Percentiles rank a stretch among this genome's conserved stretches.
Conservation (phyloP, 2,888 invertebrate genomes). For the Sinelater perroti region DNA sequence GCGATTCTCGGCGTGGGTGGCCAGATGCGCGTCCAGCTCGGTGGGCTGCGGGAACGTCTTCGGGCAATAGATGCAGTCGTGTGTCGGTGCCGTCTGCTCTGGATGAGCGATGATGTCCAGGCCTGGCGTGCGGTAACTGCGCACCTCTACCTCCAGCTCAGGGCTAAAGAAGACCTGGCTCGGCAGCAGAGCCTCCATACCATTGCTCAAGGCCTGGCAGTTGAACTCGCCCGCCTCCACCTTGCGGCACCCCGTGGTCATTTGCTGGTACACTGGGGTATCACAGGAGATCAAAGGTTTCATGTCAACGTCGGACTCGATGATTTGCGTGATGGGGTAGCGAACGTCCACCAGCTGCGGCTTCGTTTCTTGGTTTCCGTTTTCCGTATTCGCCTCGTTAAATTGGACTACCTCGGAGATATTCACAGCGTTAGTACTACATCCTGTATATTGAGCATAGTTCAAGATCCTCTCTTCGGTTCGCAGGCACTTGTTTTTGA, state of each 20-base stretch:
- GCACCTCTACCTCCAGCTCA: conserved; percentile 28
- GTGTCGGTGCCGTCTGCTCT: not conserved
- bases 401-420: conserved; percentile 21
- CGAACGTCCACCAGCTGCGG: conserved; percentile 6
- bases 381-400: not conserved
- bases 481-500: conserved; percentile 27
- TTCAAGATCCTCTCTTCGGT: conserved; percentile 25
- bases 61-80: conserved; percentile 11
- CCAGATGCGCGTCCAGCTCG: conserved; percentile 9
- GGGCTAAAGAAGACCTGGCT: conserved; percentile 12
- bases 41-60: not conserved
- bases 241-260: not conserved
- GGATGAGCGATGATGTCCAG: not conserved
- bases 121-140: not conserved
- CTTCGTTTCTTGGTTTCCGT: not conserved
- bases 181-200: not conserved
- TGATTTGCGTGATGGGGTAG: conserved; percentile 23
- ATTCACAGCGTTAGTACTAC: conserved; percentile 13
- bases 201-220: not conserved
- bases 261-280: not conserved
- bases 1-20: conserved; percentile 10
- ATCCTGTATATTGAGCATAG: conserved; percentile 17
- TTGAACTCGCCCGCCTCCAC: not conserved
- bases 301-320: conserved; percentile 20
- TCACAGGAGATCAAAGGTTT: conserved; percentile 12